phyloP scores from a whole-genome alignment of 1,140 invertebrate species.

The Drosophila santomea region DNA sequence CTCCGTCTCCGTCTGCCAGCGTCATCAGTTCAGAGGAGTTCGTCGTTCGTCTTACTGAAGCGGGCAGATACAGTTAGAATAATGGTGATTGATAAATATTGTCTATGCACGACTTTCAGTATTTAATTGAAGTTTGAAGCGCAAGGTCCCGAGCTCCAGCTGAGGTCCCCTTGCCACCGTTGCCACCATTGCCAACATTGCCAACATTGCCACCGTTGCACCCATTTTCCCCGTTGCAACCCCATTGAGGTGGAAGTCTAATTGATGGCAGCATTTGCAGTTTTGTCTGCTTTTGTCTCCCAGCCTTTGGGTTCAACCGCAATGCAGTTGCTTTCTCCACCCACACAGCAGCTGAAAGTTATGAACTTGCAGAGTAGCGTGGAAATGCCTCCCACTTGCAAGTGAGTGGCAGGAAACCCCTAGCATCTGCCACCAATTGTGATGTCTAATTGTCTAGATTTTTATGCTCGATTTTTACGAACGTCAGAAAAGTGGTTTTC shows the following conservation, averaged over 20 bases:
- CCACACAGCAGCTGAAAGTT: constrained; percentile 37
- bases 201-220: not conserved
- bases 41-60: constrained; percentile 20
- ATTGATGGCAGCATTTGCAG: constrained; percentile 65
- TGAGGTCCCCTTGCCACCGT: not conserved
- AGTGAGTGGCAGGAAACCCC: constrained; percentile 20
- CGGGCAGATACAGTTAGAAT: constrained; percentile 70
- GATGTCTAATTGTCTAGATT: constrained; percentile 49
- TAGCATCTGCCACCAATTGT: constrained; percentile 40
- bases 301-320: constrained; percentile 9
- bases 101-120: constrained; percentile 72
- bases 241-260: constrained; percentile 51
- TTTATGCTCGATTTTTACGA: constrained; percentile 43
- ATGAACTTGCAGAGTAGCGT: not conserved
- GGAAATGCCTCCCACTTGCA: constrained; percentile 5
- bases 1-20: constrained; percentile 1
- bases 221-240: constrained; percentile 22
- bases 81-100: constrained; percentile 83
- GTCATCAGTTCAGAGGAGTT: constrained; percentile 17
- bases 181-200: not conserved
- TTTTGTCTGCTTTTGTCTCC: constrained; percentile 42
- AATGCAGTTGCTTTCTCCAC: constrained; percentile 63
- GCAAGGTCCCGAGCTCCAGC: constrained; percentile 49
- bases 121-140: constrained; percentile 79
- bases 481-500: not conserved